A percentile compares a stretch with the other conserved stretches of the same genome.
These are phyloP conservation scores for Cnemophilus loriae DNA, from an alignment of 2,113 vertebrate species.

Conservation along the genomic window DNA sequence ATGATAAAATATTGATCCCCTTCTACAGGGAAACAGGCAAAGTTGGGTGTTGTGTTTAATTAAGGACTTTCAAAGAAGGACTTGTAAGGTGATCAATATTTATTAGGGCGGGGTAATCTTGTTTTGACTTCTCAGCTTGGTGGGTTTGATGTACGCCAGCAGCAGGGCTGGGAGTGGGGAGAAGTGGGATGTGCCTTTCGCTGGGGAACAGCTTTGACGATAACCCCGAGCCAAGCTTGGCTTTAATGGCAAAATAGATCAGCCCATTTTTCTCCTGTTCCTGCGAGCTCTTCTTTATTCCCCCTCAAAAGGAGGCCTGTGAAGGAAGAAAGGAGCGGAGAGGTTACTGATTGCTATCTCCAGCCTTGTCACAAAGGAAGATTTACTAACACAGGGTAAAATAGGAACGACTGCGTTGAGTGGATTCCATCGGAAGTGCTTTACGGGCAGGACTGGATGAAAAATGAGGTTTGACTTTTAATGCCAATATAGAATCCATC, in stretches of 20 bases:
- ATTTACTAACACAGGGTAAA: neutral
- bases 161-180: neutral
- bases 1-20: neutral
- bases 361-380: neutral
- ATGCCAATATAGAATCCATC: constrained; percentile 11
- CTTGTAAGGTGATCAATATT: constrained; percentile 10
- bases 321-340: neutral
- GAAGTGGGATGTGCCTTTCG: neutral
- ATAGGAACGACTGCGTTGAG: neutral
- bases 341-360: constrained; percentile 23
- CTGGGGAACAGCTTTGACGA: neutral
- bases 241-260: constrained; percentile 36
- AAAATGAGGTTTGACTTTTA: constrained; percentile 5
- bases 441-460: neutral
- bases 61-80: neutral
- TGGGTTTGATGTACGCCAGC: neutral
- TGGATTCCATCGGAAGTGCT: neutral
- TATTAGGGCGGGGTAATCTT: neutral
- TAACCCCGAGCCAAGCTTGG: neutral
- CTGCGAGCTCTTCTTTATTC: neutral
- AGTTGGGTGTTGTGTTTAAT: neutral
- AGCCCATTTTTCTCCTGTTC: neutral
- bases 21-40: neutral
- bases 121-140: neutral
- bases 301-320: neutral